These are phyloP conservation scores for Plusia festucae DNA, from an alignment of 2,888 invertebrate species.

Conservation along the genomic window DNA sequence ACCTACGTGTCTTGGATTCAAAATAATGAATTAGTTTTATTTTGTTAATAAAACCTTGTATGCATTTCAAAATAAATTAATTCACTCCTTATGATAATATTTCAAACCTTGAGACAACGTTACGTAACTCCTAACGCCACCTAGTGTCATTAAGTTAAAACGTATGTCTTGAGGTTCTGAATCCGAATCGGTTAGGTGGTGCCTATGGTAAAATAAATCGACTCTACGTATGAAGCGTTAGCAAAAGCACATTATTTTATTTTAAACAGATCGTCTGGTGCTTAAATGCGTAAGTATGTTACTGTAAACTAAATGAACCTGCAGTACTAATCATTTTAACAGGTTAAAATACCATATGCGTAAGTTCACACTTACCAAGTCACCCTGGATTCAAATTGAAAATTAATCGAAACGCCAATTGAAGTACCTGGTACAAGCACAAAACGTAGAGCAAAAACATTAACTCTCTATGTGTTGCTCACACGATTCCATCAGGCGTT, in stretches of 20 bases:
- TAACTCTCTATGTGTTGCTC: constrained; percentile 33
- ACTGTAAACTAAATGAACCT: background rate
- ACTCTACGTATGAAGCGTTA: background rate
- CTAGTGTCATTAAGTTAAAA: constrained; percentile 28
- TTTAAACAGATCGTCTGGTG: background rate
- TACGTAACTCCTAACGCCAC: constrained; percentile 39
- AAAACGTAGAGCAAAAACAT: background rate
- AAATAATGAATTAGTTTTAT: too few relatives aligned
- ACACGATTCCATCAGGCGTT: constrained; percentile 44
- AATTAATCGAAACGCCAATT: background rate
- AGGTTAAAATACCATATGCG: too few relatives aligned
- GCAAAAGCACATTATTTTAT: background rate
- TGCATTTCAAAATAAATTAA: too few relatives aligned
- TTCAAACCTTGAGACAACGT: background rate
- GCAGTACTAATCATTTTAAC: background rate
- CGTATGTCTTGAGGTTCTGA: background rate
- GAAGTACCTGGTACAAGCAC: constrained; percentile 6
- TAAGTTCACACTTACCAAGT: too few relatives aligned
- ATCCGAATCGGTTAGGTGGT: background rate
- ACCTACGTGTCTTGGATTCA: too few relatives aligned
- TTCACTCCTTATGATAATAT: too few relatives aligned
- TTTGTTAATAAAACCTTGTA: too few relatives aligned
- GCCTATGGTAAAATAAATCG: background rate
- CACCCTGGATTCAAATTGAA: background rate
- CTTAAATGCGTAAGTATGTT: background rate